Evolutionary conservation across 2,888 invertebrate genomes (phyloP), one percentile per base, ranked within the genome.

Genomic region (Dysmachus trigonus): DNA sequence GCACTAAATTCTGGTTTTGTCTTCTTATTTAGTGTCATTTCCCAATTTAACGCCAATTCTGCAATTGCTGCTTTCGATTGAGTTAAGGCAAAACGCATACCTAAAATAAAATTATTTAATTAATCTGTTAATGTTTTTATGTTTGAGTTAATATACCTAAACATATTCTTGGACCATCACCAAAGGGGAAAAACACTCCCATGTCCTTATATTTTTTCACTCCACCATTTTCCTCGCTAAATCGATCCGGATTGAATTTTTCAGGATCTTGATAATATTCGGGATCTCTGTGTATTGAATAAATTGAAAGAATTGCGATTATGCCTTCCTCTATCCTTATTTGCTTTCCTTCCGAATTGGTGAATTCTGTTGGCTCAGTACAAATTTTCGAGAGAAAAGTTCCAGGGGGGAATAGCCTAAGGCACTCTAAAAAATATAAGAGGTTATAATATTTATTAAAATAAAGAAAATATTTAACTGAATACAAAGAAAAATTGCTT

Each of bases 131-230:
- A 7, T 13, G 13, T 31, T 33, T 73, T 15, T 13, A 15, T n/a
- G 22, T 83, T 82, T 35, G 15, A 41, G 51, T 1, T 15, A 31
- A 77, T 1, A 51, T 15, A 91, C 91, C 92, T 79, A 91, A 88
- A 86, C 91, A 92, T 7, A 89, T 85, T 81, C 92, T 89, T 0
- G 92, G 92, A 2, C 92, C 92, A 88, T 92, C 91, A 0, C 91
- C 90, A 72, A 91, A 92, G 1, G 89, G 90, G 76, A 90, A 88
- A 71, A 88, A 91, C 0, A 89, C 88, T 4, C 91, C 91, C 18
- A 88, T 88, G 2, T 92, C 91, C 0, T 90, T 88, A 33, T 88
- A 91, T 35, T 88, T 88, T 86, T 91, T 91, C 0, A 85, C 84
- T 0, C 90, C 90, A 83, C 91, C 90, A n/a, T 90, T 88, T 31